These are phyloP conservation scores for Boloria euphrosyne DNA, from an alignment of 2,888 invertebrate genomes.

Conservation along the genomic window DNA sequence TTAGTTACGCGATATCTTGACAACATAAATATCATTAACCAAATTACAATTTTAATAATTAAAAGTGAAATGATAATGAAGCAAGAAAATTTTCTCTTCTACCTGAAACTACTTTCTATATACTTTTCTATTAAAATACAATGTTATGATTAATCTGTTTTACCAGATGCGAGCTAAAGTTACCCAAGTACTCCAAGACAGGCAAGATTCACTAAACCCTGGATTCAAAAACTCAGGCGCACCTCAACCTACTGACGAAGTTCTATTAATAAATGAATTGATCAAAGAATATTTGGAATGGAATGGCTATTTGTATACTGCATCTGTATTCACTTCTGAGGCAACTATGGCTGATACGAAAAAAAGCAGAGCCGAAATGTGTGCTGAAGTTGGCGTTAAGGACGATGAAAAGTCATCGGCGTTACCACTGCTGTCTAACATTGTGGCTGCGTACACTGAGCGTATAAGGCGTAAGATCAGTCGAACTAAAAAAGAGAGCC, in stretches of 20 bases:
- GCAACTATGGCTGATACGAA: slow-evolving; percentile 60
- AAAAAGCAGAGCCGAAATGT: slow-evolving; percentile 57
- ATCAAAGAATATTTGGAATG: slow-evolving; percentile 86
- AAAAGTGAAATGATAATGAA: no score
- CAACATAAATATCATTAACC: no score
- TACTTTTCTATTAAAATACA: background rate
- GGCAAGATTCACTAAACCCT: slow-evolving; percentile 47
- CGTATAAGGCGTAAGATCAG: slow-evolving; percentile 70
- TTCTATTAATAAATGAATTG: slow-evolving; percentile 84
- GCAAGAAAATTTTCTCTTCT: no score
- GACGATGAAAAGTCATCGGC: slow-evolving; percentile 78
- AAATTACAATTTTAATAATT: no score
- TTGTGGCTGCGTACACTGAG: slow-evolving; percentile 80
- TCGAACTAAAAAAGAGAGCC: slow-evolving; percentile 49
- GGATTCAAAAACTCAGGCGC: slow-evolving; percentile 47
- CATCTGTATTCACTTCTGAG: slow-evolving; percentile 79
- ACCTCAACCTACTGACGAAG: slow-evolving; percentile 60
- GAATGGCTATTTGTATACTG: slow-evolving; percentile 87
- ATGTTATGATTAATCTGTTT: background rate
- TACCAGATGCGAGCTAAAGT: slow-evolving; percentile 56
- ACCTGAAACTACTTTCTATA: background rate
- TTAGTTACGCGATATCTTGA: no score
- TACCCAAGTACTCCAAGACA: slow-evolving; percentile 62
- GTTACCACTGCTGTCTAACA: slow-evolving; percentile 77
- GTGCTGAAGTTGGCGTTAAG: slow-evolving; percentile 73